Evolutionary conservation across 2,888 invertebrate species (phyloP).

Genomic region (Caenorhabditis becei): DNA sequence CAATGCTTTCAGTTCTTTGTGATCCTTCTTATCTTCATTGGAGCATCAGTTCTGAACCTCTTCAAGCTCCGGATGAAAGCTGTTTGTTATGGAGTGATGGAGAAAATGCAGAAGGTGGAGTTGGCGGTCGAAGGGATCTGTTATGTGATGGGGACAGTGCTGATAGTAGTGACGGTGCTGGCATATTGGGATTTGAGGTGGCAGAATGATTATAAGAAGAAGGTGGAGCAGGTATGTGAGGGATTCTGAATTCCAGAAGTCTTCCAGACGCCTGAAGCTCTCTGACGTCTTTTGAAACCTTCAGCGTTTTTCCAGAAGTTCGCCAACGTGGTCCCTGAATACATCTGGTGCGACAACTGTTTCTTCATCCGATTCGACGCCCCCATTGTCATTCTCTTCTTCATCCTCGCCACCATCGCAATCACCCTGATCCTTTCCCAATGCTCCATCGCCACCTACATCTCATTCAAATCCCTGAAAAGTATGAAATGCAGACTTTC

Average conservation of each 20-base stretch:
- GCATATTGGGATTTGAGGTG: not conserved
- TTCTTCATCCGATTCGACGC: conserved; percentile 14
- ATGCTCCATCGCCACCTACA: not conserved
- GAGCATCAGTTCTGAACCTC: not conserved
- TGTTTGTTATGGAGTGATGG: not conserved
- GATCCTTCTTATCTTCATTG: not conserved
- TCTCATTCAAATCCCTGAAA: not conserved
- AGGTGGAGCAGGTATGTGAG: not conserved
- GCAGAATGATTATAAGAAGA: not conserved
- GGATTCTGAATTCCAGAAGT: too few relatives aligned
- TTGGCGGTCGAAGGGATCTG: not conserved
- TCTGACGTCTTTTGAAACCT: too few relatives aligned
- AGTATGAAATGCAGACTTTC: not conserved
- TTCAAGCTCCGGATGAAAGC: conserved; percentile 5
- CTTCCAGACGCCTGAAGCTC: too few relatives aligned
- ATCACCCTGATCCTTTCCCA: not conserved
- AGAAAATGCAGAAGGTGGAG: not conserved
- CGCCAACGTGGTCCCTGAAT: not conserved
- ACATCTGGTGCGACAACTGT: conserved; percentile 8
- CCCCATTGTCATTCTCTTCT: not conserved
- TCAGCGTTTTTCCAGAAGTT: too few relatives aligned
- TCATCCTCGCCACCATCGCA: not conserved
- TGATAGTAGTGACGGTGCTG: not conserved
- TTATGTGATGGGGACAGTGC: not conserved
- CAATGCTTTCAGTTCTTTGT: conserved; percentile 8